A percentile compares a stretch with the other conserved stretches of the same genome.
Evolutionary conservation across 2,888 invertebrate species (phyloP).

Genomic region (Pecten maximus): DNA sequence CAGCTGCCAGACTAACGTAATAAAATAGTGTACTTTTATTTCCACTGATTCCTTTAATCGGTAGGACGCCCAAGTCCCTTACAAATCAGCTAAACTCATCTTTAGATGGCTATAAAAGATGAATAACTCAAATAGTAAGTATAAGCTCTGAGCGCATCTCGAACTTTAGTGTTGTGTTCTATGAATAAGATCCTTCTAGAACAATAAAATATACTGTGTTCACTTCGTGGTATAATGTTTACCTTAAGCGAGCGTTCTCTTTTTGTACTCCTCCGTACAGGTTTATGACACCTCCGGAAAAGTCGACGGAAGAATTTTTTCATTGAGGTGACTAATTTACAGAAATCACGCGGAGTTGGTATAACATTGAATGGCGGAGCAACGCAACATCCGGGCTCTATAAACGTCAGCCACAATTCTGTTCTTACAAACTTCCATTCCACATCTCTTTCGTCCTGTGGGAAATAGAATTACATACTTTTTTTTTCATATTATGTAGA

Average conservation of each 20-base stretch:
- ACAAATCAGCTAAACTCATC: too few relatives aligned
- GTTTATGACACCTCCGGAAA: slow-evolving; percentile 23
- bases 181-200: too few relatives aligned
- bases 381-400: slow-evolving; percentile 68
- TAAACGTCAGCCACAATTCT: slow-evolving; percentile 71
- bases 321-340: not conserved
- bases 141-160: too few relatives aligned
- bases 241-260: not conserved
- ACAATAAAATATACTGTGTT: too few relatives aligned
- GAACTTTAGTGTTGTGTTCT: too few relatives aligned
- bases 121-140: too few relatives aligned
- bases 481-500: too few relatives aligned
- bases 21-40: too few relatives aligned
- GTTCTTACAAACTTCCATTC: slow-evolving; percentile 73
- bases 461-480: not conserved
- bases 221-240: not conserved
- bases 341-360: slow-evolving; percentile 54
- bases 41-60: too few relatives aligned
- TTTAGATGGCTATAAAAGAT: too few relatives aligned
- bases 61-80: too few relatives aligned
- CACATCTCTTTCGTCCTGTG: slow-evolving; percentile 67
- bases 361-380: slow-evolving; percentile 72
- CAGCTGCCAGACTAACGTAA: too few relatives aligned
- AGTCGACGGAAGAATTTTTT: slow-evolving; percentile 11
- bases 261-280: not conserved